Conservation (phyloP, 2,888 invertebrate genomes). For the Monoplex corrugatus region DNA sequence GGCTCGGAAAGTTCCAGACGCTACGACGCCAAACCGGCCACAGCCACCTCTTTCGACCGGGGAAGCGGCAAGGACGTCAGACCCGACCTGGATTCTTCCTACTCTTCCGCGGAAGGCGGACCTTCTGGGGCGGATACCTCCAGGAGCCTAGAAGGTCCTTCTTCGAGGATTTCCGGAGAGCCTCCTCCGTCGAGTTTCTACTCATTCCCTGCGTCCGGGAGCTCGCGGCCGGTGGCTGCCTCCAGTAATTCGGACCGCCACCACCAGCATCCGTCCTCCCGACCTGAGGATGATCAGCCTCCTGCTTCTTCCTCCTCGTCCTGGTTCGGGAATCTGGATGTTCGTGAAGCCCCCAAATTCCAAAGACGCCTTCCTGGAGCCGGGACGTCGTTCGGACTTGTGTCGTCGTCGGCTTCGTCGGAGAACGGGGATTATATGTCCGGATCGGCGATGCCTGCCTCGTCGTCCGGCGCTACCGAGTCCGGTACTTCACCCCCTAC, state of each 20-base stretch:
- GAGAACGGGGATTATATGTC: conserved; percentile 49
- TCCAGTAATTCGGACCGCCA: conserved; percentile 20
- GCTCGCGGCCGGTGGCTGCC: not conserved
- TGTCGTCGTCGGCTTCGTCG: conserved; percentile 35
- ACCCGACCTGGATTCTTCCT: conserved; percentile 14
- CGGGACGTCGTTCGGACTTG: conserved; percentile 44
- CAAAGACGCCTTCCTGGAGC: conserved; percentile 50
- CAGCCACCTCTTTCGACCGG: not conserved
- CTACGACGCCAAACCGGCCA: not conserved
- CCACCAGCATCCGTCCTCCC: conserved; percentile 26
- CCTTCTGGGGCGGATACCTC: too few relatives aligned
- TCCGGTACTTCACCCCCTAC: not conserved
- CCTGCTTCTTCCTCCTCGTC: not conserved
- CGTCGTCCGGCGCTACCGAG: not conserved
- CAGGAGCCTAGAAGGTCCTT: not conserved
- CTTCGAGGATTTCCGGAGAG: not conserved
- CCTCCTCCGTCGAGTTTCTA: too few relatives aligned
- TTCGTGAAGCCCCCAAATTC: not conserved
- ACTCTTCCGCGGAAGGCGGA: not conserved
- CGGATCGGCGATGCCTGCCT: not conserved
- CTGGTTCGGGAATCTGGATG: conserved; percentile 16
- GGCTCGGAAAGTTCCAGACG: not conserved
- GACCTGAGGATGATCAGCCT: not conserved
- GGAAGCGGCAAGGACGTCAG: not conserved
- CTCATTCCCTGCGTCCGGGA: not conserved